phyloP scores from a whole-genome alignment of 2,113 vertebrate genomes.

The Phylloscopus trochilus region DNA sequence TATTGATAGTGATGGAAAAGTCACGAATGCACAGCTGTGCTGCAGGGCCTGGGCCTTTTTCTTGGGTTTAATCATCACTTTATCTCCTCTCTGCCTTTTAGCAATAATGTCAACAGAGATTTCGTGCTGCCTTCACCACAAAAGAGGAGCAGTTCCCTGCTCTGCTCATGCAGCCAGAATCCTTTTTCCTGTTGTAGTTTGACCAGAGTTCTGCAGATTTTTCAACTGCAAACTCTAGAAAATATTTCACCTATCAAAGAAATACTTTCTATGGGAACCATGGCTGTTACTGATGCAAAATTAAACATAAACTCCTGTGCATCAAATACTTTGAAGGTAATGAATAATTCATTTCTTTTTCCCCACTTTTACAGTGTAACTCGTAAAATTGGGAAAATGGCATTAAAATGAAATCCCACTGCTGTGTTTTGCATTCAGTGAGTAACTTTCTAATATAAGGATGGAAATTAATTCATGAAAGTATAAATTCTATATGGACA shows the following conservation, averaged over 20 bases:
- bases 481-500: background rate
- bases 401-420: background rate
- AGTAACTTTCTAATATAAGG: background rate
- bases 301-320: background rate
- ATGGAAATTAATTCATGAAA: background rate
- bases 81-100: background rate
- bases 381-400: background rate
- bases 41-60: conserved; percentile 4
- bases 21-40: background rate
- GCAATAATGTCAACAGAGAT: background rate
- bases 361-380: background rate
- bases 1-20: conserved; percentile 47
- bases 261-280: background rate
- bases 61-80: conserved; percentile 2
- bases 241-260: background rate
- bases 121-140: background rate
- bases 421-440: background rate
- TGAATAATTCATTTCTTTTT: background rate
- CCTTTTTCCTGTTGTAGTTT: background rate
- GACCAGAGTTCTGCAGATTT: background rate
- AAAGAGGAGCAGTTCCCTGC: background rate
- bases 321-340: background rate
- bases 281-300: background rate
- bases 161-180: background rate
- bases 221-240: background rate